A percentile compares a stretch with the other conserved stretches of the same genome.
phyloP scores from a whole-genome alignment of 2,888 invertebrate genomes.

The Endomychus coccineus region DNA sequence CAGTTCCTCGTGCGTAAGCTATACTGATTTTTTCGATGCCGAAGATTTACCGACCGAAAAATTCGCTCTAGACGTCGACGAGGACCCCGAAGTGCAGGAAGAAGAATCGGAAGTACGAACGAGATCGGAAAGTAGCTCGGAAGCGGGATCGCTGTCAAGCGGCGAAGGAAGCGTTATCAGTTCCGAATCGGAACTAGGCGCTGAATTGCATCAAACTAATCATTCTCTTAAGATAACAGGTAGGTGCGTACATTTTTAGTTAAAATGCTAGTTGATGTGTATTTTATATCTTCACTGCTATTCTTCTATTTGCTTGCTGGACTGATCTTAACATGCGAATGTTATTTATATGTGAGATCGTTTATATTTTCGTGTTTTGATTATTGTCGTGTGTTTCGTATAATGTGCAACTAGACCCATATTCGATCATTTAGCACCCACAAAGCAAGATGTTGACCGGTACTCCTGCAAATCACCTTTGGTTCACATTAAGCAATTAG shows the following conservation, averaged over 20 bases:
- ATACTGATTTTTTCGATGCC: conserved; percentile 76
- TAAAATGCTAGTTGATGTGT: no score
- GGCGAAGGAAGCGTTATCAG: conserved; percentile 63
- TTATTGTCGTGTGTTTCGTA: no score
- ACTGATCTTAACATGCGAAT: no score
- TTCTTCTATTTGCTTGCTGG: no score
- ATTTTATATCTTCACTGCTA: no score
- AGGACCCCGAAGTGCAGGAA: conserved; percentile 37
- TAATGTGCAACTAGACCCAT: no score
- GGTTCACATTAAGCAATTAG: no score
- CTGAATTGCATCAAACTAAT: conserved; percentile 42
- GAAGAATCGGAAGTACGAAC: conserved; percentile 40
- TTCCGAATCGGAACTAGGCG: conserved; percentile 51
- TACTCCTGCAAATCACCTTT: no score
- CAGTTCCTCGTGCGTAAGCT: conserved; percentile 68
- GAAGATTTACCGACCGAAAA: conserved; percentile 50
- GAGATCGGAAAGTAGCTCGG: conserved; percentile 61
- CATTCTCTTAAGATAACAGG: conserved; percentile 34
- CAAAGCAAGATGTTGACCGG: no score
- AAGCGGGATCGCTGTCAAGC: conserved; percentile 60
- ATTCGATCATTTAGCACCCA: no score
- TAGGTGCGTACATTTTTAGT: conserved; percentile 19
- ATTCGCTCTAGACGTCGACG: conserved; percentile 30
- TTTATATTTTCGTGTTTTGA: no score
- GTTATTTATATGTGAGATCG: no score